phyloP scores from a whole-genome alignment of 2,113 vertebrate genomes.

The Aythya baeri region DNA sequence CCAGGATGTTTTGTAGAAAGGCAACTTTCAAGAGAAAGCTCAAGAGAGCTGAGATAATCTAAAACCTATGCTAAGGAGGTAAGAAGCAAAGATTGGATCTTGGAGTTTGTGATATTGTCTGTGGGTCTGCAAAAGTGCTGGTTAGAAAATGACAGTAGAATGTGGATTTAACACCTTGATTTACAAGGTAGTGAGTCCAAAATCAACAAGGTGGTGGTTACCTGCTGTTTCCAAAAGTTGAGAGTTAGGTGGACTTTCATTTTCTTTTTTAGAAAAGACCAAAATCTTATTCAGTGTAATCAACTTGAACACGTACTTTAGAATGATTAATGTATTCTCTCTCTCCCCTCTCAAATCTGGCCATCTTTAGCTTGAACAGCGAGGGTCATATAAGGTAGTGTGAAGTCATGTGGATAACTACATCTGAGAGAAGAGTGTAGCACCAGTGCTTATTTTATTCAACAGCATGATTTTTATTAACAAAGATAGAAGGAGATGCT shows the following conservation, averaged over 20 bases:
- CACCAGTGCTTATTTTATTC: neutral
- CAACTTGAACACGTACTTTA: neutral
- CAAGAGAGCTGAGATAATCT: neutral
- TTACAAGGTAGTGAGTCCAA: neutral
- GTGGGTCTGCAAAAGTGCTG: neutral
- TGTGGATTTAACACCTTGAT: neutral
- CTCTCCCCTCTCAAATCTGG: neutral
- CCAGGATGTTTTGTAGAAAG: neutral
- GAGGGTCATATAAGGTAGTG: neutral
- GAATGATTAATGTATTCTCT: neutral
- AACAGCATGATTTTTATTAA: neutral
- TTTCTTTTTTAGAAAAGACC: neutral
- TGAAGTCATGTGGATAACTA: neutral
- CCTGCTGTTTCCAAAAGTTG: neutral
- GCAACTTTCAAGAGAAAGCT: neutral
- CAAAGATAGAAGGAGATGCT: neutral
- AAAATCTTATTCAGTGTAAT: neutral
- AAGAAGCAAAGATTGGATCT: neutral
- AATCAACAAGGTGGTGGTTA: neutral
- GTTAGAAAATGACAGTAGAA: neutral
- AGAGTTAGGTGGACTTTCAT: neutral
- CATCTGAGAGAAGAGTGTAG: neutral
- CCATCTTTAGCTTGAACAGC: neutral
- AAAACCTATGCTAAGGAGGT: neutral
- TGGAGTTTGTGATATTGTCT: neutral